A percentile compares a stretch with the other conserved stretches of the same genome.
phyloP scores from a whole-genome alignment of 2,888 invertebrate genomes.

The Apamea crenata region DNA sequence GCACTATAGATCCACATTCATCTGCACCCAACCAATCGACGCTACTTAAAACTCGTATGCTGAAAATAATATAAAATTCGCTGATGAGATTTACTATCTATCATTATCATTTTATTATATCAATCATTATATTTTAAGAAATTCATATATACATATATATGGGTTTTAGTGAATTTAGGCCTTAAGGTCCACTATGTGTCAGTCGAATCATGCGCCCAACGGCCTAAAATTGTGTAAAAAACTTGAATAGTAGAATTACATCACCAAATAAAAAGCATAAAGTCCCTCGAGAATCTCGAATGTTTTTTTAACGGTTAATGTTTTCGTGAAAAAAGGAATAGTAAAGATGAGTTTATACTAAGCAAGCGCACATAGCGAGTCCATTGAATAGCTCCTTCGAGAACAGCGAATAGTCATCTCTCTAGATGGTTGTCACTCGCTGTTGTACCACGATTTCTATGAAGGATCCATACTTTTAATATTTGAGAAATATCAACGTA shows the following conservation, averaged over 20 bases:
- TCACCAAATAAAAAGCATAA: neutral
- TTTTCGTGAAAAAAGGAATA: neutral
- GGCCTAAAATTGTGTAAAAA: neutral
- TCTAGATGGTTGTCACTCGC: neutral
- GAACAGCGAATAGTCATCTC: neutral
- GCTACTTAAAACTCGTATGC: slow-evolving; percentile 81
- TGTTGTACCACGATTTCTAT: neutral
- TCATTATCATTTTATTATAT: neutral
- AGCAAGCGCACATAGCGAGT: neutral
- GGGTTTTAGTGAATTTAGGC: neutral
- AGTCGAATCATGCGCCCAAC: neutral
- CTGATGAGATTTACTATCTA: neutral
- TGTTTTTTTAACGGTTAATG: neutral
- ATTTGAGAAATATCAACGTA: slow-evolving; percentile 56
- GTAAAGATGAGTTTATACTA: neutral
- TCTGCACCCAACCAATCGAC: slow-evolving; percentile 86
- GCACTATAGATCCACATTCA: slow-evolving; percentile 77
- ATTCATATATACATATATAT: neutral
- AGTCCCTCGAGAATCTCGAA: neutral
- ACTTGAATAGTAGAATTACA: neutral
- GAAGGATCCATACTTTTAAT: neutral
- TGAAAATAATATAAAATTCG: slow-evolving; percentile 61
- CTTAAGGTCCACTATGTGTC: neutral
- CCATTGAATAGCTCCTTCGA: neutral
- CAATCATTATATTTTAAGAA: neutral